Conservation (phyloP, 2,797 vertebrate genomes). For the Centropyge bicolor region DNA sequence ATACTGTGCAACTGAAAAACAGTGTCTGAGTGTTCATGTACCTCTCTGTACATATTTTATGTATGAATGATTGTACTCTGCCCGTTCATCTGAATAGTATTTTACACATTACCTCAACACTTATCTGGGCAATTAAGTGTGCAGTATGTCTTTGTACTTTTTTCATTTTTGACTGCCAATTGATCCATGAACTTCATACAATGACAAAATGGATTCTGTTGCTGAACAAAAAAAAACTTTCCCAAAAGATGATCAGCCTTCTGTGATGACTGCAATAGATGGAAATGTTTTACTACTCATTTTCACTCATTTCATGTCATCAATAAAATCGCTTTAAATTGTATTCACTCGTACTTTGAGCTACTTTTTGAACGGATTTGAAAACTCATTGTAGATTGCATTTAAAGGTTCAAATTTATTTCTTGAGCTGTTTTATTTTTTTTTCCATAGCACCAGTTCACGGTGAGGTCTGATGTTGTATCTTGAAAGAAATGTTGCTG, state of each 20-base stretch:
- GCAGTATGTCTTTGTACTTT: constrained; percentile 58
- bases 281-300: constrained; percentile 75
- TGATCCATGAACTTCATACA: constrained; percentile 56
- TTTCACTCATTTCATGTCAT: constrained; percentile 80
- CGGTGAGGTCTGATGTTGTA: neutral
- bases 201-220: constrained; percentile 55
- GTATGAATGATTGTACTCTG: constrained; percentile 85
- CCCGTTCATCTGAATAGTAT: constrained; percentile 80
- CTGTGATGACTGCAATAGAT: constrained; percentile 75
- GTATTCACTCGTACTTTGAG: constrained; percentile 20
- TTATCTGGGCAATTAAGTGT: constrained; percentile 82
- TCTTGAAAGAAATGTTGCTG: neutral
- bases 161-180: constrained; percentile 46
- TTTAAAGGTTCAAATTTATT: neutral
- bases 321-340: constrained; percentile 83
- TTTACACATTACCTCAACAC: constrained; percentile 86
- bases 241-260: constrained; percentile 69
- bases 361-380: neutral
- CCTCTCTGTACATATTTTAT: constrained; percentile 73
- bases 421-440: neutral
- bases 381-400: neutral
- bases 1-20: constrained; percentile 60
- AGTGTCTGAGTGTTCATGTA: constrained; percentile 60
- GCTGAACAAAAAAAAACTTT: constrained; percentile 51
- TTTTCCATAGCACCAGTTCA: neutral